These are phyloP conservation scores for Peromyscus polionotus DNA, from an alignment of 2,113 vertebrate genomes.

Conservation along the genomic window DNA sequence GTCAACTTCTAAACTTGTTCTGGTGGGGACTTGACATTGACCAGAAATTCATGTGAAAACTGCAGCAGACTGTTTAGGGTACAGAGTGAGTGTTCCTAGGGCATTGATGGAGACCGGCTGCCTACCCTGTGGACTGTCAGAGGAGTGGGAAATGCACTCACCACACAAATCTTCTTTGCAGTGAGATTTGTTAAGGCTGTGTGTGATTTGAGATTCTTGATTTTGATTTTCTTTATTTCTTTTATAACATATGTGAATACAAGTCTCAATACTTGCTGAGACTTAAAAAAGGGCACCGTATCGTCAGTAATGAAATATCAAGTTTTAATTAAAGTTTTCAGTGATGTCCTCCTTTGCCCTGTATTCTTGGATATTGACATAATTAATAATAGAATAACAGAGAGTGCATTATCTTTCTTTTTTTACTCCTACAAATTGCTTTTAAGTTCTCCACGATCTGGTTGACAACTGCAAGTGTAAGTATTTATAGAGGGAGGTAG, in stretches of 20 bases:
- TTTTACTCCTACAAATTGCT: slow-evolving; percentile 42
- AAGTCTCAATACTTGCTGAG: neutral
- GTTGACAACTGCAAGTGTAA: slow-evolving; percentile 64
- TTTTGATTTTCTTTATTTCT: slow-evolving; percentile 62
- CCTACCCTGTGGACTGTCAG: slow-evolving; percentile 16
- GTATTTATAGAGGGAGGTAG: slow-evolving; percentile 73
- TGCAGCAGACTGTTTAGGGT: slow-evolving; percentile 63
- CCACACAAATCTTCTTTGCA: neutral
- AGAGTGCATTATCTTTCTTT: neutral
- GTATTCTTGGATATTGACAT: slow-evolving; percentile 37
- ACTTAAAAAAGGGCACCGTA: slow-evolving; percentile 21
- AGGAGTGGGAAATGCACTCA: neutral
- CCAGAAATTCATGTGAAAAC: slow-evolving; percentile 73
- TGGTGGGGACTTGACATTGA: slow-evolving; percentile 78
- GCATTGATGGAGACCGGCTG: neutral
- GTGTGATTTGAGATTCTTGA: neutral
- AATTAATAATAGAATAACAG: slow-evolving; percentile 48
- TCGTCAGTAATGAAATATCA: slow-evolving; percentile 76
- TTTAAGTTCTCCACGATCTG: slow-evolving; percentile 58
- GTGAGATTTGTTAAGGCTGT: slow-evolving; percentile 31
- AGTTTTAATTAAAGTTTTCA: slow-evolving; percentile 80
- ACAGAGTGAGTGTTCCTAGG: neutral
- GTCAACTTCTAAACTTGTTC: slow-evolving; percentile 83
- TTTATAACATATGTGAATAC: slow-evolving; percentile 26
- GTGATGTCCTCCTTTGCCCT: slow-evolving; percentile 46